Evolutionary conservation across 2,888 invertebrate species (phyloP).

Genomic region (Spisula solida): DNA sequence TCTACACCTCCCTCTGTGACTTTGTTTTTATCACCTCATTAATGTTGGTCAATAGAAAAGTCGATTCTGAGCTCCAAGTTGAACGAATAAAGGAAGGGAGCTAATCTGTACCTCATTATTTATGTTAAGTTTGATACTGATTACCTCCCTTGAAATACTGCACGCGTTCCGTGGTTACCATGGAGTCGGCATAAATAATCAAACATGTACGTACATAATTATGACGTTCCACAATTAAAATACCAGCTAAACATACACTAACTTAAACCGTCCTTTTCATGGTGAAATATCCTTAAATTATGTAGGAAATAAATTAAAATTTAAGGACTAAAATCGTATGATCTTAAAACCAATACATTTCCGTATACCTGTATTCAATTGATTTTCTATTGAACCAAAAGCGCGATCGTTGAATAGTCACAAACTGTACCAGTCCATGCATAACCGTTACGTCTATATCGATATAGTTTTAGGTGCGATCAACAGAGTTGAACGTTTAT

Average conservation of each 20-base stretch:
- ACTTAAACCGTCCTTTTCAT: neutral
- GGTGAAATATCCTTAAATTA: neutral
- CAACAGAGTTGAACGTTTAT: neutral
- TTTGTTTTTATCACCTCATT: no score
- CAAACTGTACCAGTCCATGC: neutral
- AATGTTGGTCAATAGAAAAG: no score
- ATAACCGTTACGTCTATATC: neutral
- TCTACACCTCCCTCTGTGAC: no score
- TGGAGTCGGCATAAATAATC: constrained; percentile 1
- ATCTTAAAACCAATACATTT: neutral
- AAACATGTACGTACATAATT: neutral
- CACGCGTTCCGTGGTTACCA: neutral
- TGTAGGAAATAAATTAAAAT: neutral
- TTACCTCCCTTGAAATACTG: neutral
- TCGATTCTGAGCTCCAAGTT: no score
- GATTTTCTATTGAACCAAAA: neutral
- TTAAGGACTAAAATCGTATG: neutral
- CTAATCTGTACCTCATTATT: neutral
- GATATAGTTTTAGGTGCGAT: constrained; percentile 1
- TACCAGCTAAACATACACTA: neutral
- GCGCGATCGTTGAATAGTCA: neutral
- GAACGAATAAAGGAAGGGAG: neutral
- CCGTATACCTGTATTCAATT: neutral
- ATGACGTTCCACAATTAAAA: neutral
- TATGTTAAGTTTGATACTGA: neutral